Evolutionary conservation across 2,113 vertebrate species (phyloP).

Genomic region (Nettapus auritus): DNA sequence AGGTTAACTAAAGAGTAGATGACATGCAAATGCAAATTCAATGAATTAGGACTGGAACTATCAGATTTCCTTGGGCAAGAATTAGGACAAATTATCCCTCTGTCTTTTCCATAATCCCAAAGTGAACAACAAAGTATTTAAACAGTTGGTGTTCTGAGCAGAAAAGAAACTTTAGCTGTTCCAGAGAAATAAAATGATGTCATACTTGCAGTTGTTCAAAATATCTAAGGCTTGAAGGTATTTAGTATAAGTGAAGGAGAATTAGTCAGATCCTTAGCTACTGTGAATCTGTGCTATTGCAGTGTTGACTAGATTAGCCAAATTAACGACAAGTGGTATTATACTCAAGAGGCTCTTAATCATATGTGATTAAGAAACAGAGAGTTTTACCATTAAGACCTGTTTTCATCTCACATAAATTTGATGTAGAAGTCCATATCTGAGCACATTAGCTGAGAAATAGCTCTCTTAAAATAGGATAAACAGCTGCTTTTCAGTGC

Average conservation of each 20-base stretch:
- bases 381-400: background rate
- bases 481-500: background rate
- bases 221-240: background rate
- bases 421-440: background rate
- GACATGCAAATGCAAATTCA: background rate
- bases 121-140: background rate
- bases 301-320: background rate
- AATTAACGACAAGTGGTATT: background rate
- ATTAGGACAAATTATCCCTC: background rate
- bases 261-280: conserved; percentile 1
- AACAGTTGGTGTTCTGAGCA: background rate
- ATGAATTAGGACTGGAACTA: background rate
- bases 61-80: background rate
- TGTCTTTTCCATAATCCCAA: background rate
- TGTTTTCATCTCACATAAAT: background rate
- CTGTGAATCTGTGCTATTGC: background rate
- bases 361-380: background rate
- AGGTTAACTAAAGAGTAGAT: background rate
- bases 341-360: background rate
- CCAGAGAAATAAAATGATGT: conserved; percentile 33
- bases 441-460: background rate
- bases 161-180: conserved; percentile 24
- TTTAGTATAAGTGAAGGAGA: background rate
- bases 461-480: background rate
- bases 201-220: conserved; percentile 25